phyloP scores from a whole-genome alignment of 2,113 vertebrate genomes.

The Halcyon malimbica region DNA sequence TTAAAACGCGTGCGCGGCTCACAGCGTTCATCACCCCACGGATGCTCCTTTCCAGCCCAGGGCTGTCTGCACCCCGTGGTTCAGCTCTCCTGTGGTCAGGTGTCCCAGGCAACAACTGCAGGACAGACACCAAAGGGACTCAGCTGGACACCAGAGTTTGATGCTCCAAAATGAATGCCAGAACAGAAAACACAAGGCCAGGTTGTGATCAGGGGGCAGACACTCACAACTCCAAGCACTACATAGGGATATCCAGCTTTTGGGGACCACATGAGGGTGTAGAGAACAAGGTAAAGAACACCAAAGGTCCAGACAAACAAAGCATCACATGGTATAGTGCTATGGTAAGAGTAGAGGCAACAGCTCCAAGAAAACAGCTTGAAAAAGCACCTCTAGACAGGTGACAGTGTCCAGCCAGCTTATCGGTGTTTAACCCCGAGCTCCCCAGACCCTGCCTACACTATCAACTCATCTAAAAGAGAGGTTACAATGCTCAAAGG shows the following conservation, averaged over 20 bases:
- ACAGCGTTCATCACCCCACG: background rate
- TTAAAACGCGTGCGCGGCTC: background rate
- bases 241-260: background rate
- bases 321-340: background rate
- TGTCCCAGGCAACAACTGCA: background rate
- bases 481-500: background rate
- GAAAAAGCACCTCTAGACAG: background rate
- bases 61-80: background rate
- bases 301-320: background rate
- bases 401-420: background rate
- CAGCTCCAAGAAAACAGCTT: background rate
- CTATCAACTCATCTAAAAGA: background rate
- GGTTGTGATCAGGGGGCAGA: background rate
- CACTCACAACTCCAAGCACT: background rate
- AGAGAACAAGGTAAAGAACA: background rate
- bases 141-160: background rate
- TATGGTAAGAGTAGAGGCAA: background rate
- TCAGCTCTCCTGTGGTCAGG: background rate
- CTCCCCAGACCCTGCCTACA: accelerated
- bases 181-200: background rate
- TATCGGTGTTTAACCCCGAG: background rate
- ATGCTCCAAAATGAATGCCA: background rate
- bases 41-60: background rate
- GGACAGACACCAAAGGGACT: background rate
- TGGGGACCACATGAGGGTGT: background rate